These are phyloP conservation scores for Trichoplax adhaerens DNA, from an alignment of 37 sponge, comb jelly and placozoan genomes.

Conservation along the genomic window DNA sequence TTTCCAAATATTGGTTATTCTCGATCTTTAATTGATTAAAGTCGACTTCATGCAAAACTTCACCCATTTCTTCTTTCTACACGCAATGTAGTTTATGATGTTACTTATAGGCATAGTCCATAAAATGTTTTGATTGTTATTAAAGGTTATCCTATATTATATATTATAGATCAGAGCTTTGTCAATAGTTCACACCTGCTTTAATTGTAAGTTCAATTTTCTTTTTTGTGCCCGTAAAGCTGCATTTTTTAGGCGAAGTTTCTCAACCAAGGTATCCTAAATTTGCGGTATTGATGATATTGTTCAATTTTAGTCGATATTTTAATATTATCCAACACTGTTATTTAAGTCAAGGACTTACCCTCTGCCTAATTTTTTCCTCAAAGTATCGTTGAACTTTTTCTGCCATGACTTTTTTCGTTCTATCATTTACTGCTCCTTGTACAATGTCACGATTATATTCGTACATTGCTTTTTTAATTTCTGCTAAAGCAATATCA, in stretches of 20 bases:
- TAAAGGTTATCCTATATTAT: too few relatives aligned
- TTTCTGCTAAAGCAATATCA: constrained; percentile 45
- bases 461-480: constrained; percentile 77
- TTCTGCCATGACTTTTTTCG: constrained; percentile 62
- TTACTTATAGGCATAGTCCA: too few relatives aligned
- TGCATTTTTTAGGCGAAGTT: constrained; percentile 77
- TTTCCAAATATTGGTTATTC: constrained; percentile 70
- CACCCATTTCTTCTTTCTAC: constrained; percentile 81
- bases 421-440: constrained; percentile 68
- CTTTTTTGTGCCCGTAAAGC: constrained; percentile 42
- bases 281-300: neutral
- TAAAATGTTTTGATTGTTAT: too few relatives aligned
- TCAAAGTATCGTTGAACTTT: constrained; percentile 71
- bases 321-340: neutral
- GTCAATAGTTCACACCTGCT: constrained; percentile 35
- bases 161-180: neutral
- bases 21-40: constrained; percentile 94
- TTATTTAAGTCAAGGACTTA: constrained; percentile 4
- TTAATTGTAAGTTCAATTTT: constrained; percentile 66
- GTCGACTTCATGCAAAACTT: constrained; percentile 80
- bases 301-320: neutral
- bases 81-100: neutral
- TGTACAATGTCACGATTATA: constrained; percentile 77
- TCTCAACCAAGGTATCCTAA: constrained; percentile 65
- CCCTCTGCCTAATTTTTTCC: constrained; percentile 56